Evolutionary conservation across 1,140 invertebrate species (phyloP).

Genomic region (Rhynchophorus ferrugineus): DNA sequence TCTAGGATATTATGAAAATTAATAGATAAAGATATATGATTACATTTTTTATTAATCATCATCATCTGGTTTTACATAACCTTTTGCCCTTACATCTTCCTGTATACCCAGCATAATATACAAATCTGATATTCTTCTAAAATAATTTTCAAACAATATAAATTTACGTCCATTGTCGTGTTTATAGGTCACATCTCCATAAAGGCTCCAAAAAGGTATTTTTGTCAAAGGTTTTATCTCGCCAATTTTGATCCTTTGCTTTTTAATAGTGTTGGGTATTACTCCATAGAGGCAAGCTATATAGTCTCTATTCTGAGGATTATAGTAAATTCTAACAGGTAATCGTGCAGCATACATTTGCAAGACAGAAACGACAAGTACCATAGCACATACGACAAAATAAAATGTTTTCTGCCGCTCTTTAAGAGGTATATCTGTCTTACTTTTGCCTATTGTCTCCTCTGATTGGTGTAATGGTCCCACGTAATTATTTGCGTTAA

Average conservation of each 20-base stretch:
- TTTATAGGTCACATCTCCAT: constrained; percentile 17
- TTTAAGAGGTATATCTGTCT: no score
- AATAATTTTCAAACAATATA: constrained; percentile 29
- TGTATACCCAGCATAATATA: constrained; percentile 31
- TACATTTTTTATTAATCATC: no score
- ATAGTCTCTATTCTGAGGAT: constrained; percentile 20
- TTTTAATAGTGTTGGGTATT: constrained; percentile 14
- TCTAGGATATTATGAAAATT: no score
- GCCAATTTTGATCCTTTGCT: constrained; percentile 8
- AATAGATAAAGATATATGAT: no score
- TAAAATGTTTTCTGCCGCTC: no score
- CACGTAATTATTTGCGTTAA: no score
- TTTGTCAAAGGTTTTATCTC: constrained; percentile 14
- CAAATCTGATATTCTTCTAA: constrained; percentile 31
- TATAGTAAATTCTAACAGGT: constrained; percentile 28
- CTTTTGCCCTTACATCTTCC: no score
- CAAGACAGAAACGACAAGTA: constrained; percentile 1
- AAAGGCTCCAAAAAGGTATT: constrained; percentile 13
- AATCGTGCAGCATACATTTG: constrained; percentile 6
- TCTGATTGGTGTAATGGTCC: no score
- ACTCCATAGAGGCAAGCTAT: constrained; percentile 21
- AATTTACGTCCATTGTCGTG: constrained; percentile 18
- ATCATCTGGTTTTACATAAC: no score
- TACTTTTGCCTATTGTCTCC: no score
- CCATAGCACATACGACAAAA: no score